phyloP scores from a whole-genome alignment of 2,888 invertebrate species.

The Pheosia tremula region DNA sequence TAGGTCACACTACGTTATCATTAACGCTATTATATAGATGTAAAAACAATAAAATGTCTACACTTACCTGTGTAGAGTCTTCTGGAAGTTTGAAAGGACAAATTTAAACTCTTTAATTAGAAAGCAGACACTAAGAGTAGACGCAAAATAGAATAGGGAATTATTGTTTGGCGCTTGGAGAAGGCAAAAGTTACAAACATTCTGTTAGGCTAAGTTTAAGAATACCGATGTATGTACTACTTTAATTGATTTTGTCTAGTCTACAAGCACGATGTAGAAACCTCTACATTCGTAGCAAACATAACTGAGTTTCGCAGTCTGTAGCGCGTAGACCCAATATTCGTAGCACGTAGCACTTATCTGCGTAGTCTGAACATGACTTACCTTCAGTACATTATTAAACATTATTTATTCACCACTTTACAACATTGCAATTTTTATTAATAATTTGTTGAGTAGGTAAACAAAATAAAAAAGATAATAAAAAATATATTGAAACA shows the following conservation, averaged over 20 bases:
- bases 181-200: not conserved
- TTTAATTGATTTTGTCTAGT: too few relatives aligned
- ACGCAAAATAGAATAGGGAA: not conserved
- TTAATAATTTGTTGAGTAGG: too few relatives aligned
- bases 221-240: too few relatives aligned
- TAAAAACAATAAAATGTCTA: not conserved
- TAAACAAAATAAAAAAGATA: too few relatives aligned
- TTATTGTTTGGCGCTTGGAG: not conserved
- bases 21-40: too few relatives aligned
- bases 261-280: not conserved
- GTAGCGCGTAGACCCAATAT: not conserved
- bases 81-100: constrained; percentile 1
- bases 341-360: not conserved
- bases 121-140: constrained; percentile 3
- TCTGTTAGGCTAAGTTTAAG: too few relatives aligned
- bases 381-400: too few relatives aligned
- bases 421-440: too few relatives aligned
- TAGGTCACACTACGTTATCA: too few relatives aligned
- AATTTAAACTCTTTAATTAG: constrained; percentile 15
- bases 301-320: not conserved
- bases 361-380: not conserved
- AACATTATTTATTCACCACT: too few relatives aligned
- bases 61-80: not conserved
- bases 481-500: not conserved
- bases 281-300: not conserved